Percentiles rank a stretch among this genome's conserved stretches.
These are phyloP conservation scores for Caenorhabditis remanei DNA, from an alignment of 1,140 invertebrate genomes.

Conservation along the genomic window DNA sequence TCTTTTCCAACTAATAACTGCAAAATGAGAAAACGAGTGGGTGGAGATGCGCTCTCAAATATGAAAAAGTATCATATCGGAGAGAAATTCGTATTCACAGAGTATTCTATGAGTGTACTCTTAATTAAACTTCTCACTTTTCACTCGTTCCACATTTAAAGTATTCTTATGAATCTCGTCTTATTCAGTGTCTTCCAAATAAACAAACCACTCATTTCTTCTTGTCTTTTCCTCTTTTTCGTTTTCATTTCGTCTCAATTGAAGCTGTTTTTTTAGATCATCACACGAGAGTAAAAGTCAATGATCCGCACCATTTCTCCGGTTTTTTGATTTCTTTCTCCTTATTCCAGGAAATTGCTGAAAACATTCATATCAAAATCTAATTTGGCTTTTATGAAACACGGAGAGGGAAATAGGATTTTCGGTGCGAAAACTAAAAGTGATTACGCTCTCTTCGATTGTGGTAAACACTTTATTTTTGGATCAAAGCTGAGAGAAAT, in stretches of 20 bases:
- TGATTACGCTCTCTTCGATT: neutral
- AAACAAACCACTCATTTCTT: constrained; percentile 8
- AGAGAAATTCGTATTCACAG: too few relatives aligned
- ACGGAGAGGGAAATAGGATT: neutral
- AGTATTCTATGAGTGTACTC: too few relatives aligned
- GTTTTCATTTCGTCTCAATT: neutral
- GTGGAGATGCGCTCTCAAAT: neutral
- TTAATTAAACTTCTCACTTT: too few relatives aligned
- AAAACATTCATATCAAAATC: neutral
- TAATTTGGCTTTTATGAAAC: constrained; percentile 3
- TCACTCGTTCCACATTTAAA: neutral
- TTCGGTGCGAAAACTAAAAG: constrained; percentile 8
- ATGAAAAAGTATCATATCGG: neutral
- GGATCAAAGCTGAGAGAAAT: neutral
- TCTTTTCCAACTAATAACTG: neutral
- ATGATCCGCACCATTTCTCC: neutral
- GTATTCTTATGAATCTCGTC: neutral
- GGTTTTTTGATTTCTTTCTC: neutral
- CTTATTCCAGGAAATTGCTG: neutral
- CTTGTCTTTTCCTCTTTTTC: neutral
- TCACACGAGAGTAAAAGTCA: neutral
- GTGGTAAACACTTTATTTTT: constrained; percentile 15
- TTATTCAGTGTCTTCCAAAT: neutral
- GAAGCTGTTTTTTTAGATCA: neutral
- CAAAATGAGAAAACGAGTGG: constrained; percentile 14